phyloP scores from a whole-genome alignment of 2,113 vertebrate species.

The Laterallus jamaicensis region DNA sequence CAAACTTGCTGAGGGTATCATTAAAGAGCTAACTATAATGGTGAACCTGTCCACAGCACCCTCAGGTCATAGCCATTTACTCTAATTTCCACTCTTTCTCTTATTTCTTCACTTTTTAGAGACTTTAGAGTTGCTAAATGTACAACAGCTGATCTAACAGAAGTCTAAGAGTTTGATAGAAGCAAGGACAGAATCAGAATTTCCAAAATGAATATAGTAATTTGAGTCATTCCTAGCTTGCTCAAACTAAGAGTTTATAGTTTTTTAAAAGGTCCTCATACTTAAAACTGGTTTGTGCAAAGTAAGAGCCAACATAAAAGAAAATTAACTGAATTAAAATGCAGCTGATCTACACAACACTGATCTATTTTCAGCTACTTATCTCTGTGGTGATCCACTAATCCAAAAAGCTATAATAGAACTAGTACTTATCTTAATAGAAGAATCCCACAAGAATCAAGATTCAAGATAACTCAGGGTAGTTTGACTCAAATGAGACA shows the following conservation, averaged over 20 bases:
- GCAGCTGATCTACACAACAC: neutral
- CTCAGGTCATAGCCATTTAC: neutral
- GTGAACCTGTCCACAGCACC: neutral
- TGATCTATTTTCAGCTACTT: constrained; percentile 22
- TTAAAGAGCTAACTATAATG: neutral
- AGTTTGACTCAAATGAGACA: neutral
- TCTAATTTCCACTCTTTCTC: neutral
- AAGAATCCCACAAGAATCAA: constrained; percentile 18
- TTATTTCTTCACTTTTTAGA: neutral
- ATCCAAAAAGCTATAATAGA: neutral
- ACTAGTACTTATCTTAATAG: constrained; percentile 14
- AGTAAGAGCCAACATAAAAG: neutral
- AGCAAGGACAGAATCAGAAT: neutral
- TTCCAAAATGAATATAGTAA: neutral
- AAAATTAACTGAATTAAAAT: constrained; percentile 5
- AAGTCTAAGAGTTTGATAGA: neutral
- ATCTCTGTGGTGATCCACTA: constrained; percentile 13
- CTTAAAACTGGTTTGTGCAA: neutral
- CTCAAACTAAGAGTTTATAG: neutral
- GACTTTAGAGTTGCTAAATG: neutral
- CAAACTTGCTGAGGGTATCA: no score
- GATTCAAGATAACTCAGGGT: neutral
- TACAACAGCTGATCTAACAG: neutral
- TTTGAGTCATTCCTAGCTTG: neutral
- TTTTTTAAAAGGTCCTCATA: neutral